Evolutionary conservation across 1,140 invertebrate genomes (phyloP), one percentile per base, ranked within the genome.

Genomic region (Dufourea novaeangliae): DNA sequence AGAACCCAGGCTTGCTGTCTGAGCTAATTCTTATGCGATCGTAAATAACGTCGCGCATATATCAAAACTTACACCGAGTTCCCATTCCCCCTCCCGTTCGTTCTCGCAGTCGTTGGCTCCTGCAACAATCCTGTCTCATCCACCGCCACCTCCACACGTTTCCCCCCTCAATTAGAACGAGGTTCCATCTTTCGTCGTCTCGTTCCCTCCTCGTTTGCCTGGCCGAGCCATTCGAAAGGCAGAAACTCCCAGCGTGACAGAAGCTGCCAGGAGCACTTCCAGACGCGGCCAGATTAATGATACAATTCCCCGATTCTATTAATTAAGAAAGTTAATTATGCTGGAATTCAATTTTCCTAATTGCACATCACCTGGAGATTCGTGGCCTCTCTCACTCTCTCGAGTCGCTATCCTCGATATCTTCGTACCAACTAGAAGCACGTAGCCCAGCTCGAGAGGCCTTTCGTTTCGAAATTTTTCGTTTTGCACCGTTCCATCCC

Each of bases 21-120:
- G 54, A 78, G 87, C 87, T 90, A 90, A 90, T 90, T 90, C 89
- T 89, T 89, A 89, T 90, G 88, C 89, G 87, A 90, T 89, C 89
- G 85, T 90, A 90, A 90, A 90, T 90, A 90, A 90, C 83, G 82
- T 87, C 84, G 82, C 87, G 88, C 89, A 87, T 89, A 89, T 89
- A 90, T 90, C 88, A 90, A 88, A 90, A 89, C 86, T 90, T 90
- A 88, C 82, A 88, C 71, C 83, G 83, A 80, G 74, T 80, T 54
- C 73, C 76, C 70, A 76, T 46, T 63, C 75, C 73, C 70, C 67
- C 75, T 50, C 67, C 74, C 39, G 17, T 41, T 22, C 17, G 66
- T 59, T 39, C 46, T 64, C 27, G 46, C 71, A 78, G 77, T 68
- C 84, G 72, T 69, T 74, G 82, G 74, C 67, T 73, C 64, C 62